Percentiles rank a stretch among this genome's conserved stretches.
Conservation (phyloP, 2,113 vertebrate species). For the Syngnathus scovelli region DNA sequence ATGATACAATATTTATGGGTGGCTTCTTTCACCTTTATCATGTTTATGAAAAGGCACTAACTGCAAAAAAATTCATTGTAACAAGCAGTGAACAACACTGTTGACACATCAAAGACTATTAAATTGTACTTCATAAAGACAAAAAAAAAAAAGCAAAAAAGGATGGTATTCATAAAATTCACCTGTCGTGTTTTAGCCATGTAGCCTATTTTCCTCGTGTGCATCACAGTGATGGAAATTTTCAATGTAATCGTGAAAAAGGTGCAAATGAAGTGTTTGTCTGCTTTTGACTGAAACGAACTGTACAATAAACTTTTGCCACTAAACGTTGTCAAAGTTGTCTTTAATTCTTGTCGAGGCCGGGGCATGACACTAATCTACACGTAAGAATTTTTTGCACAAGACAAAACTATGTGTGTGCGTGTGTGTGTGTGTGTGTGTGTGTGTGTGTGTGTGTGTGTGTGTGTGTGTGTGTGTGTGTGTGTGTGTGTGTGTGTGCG, state of each 20-base stretch:
- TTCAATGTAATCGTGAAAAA: not conserved
- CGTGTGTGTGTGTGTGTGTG: no score
- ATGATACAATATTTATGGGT: not conserved
- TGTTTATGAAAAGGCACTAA: not conserved
- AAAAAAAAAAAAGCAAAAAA: not conserved
- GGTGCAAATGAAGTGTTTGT: not conserved
- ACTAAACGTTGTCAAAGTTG: not conserved
- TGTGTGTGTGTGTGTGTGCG: no score
- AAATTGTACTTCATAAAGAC: no score
- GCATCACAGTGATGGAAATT: not conserved
- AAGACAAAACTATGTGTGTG: no score
- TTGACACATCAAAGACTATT: not conserved
- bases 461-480: no score
- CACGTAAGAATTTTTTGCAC: not conserved
- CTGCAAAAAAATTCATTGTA: not conserved
- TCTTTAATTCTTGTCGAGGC: not conserved
- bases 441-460: no score
- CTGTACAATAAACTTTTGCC: not conserved
- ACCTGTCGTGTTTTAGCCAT: not conserved
- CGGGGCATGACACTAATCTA: not conserved
- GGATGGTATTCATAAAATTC: no score
- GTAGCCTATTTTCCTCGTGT: not conserved
- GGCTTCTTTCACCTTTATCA: not conserved
- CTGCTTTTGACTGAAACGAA: not conserved
- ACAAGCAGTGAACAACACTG: not conserved